These are phyloP conservation scores for Papilio gigon DNA, from an alignment of 2,888 invertebrate genomes.

Conservation along the genomic window DNA sequence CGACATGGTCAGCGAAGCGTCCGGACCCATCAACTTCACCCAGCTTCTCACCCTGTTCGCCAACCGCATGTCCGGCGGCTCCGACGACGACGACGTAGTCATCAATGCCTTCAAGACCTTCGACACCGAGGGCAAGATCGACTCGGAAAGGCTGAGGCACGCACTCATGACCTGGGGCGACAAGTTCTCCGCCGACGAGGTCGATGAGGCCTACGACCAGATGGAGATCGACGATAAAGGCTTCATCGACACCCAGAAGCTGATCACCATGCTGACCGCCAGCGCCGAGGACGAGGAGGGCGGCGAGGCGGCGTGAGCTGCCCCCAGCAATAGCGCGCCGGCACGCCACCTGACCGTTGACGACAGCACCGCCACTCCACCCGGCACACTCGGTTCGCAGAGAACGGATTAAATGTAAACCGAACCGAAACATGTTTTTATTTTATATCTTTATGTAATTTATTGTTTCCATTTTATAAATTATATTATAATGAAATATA, in stretches of 20 bases:
- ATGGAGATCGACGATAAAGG: constrained; percentile 96
- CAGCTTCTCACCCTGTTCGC: constrained; percentile 96
- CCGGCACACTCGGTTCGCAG: constrained; percentile 65
- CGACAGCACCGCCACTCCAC: constrained; percentile 46
- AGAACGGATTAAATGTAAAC: constrained; percentile 63
- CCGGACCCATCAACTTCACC: constrained; percentile 97
- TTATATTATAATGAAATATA: constrained; percentile 81
- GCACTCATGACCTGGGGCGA: constrained; percentile 97
- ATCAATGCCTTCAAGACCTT: constrained; percentile 96
- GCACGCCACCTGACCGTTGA: constrained; percentile 46
- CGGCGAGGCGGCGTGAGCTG: constrained; percentile 76
- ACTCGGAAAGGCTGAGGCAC: constrained; percentile 94
- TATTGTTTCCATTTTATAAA: constrained; percentile 81
- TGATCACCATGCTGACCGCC: constrained; percentile 94
- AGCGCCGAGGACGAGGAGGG: constrained; percentile 91
- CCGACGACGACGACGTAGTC: constrained; percentile 96
- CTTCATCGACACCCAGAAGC: constrained; percentile 92
- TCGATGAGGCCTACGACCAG: constrained; percentile 95
- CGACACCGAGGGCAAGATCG: constrained; percentile 93
- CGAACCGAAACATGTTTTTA: constrained; percentile 68
- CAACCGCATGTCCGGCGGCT: constrained; percentile 94
- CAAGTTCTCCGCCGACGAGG: constrained; percentile 93
- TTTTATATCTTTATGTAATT: constrained; percentile 75
- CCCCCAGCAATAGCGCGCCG: constrained; percentile 11
- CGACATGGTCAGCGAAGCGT: constrained; percentile 92